These are phyloP conservation scores for Zosterops pallidus DNA, from an alignment of 2,113 vertebrate genomes.

Conservation along the genomic window DNA sequence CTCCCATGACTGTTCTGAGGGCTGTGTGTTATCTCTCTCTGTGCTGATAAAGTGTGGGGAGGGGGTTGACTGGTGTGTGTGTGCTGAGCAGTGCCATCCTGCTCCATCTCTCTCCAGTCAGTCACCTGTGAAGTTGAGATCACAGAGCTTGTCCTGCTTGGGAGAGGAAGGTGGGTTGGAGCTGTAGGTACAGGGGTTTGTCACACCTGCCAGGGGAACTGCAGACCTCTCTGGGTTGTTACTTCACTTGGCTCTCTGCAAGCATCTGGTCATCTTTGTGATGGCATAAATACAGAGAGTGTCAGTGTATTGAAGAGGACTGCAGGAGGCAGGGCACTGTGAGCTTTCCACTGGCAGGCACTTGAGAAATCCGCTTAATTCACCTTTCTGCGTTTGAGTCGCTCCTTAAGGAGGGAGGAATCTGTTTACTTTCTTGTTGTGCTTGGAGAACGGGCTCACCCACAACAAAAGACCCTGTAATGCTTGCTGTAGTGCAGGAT, in stretches of 20 bases:
- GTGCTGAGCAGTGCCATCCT: rapidly evolving
- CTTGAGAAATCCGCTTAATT: neutral
- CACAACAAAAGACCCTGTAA: slow-evolving; percentile 42
- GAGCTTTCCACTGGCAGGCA: neutral
- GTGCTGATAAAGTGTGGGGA: neutral
- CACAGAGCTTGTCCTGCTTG: neutral
- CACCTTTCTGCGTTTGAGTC: slow-evolving; percentile 19
- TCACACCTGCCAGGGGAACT: neutral
- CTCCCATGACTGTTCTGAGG: neutral
- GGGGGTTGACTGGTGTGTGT: neutral
- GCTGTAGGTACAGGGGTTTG: neutral
- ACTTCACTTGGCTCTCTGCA: rapidly evolving
- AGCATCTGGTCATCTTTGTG: neutral
- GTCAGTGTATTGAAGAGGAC: neutral
- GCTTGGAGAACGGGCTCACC: neutral
- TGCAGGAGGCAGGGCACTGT: neutral
- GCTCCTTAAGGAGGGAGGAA: neutral
- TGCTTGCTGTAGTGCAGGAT: slow-evolving; percentile 50
- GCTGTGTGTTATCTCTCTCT: neutral
- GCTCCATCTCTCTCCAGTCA: neutral
- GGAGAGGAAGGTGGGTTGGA: neutral
- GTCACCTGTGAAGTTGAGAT: neutral
- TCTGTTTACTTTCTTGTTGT: neutral
- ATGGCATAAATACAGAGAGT: rapidly evolving
- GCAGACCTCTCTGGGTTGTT: neutral